phyloP scores from a whole-genome alignment of 2,888 invertebrate genomes.

The Folsomia candida region DNA sequence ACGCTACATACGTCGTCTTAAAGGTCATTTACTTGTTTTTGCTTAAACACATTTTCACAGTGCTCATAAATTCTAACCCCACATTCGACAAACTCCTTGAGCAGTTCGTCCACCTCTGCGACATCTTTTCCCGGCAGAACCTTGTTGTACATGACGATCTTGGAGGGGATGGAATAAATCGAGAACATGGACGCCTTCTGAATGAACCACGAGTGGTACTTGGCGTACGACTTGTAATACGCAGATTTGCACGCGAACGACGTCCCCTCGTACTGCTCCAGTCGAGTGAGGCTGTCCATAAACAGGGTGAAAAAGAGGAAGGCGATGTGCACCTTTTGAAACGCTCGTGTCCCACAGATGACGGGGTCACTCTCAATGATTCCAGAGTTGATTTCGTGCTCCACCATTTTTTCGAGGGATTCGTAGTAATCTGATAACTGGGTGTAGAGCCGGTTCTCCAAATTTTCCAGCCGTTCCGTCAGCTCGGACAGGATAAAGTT shows the following conservation, averaged over 20 bases:
- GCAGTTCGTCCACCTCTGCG: not conserved
- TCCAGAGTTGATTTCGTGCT: slow-evolving; percentile 19
- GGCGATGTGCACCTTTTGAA: slow-evolving; percentile 14
- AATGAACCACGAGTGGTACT: slow-evolving; percentile 32
- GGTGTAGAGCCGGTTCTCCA: slow-evolving; percentile 29
- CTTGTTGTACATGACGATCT: slow-evolving; percentile 20
- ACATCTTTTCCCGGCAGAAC: not conserved
- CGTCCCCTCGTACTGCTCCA: slow-evolving; percentile 21
- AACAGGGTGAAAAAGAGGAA: slow-evolving; percentile 25
- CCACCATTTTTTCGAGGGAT: slow-evolving; percentile 20
- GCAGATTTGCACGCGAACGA: slow-evolving; percentile 26
- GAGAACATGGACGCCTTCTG: slow-evolving; percentile 32
- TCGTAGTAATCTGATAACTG: slow-evolving; percentile 27
- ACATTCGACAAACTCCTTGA: not conserved
- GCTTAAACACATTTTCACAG: slow-evolving; percentile 11
- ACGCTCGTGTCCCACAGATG: slow-evolving; percentile 21
- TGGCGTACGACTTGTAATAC: slow-evolving; percentile 26
- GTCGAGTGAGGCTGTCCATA: slow-evolving; percentile 18
- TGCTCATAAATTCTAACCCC: slow-evolving; percentile 3
- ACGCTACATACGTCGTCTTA: not conserved
- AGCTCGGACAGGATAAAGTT: slow-evolving; percentile 22
- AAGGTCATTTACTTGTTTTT: not conserved
- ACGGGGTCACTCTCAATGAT: slow-evolving; percentile 13
- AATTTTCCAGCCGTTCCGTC: slow-evolving; percentile 19
- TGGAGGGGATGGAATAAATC: slow-evolving; percentile 30